A percentile compares a stretch with the other conserved stretches of the same genome.
phyloP scores from a whole-genome alignment of 92 coral and sea anemone genomes.

The Phenganax subtilis region DNA sequence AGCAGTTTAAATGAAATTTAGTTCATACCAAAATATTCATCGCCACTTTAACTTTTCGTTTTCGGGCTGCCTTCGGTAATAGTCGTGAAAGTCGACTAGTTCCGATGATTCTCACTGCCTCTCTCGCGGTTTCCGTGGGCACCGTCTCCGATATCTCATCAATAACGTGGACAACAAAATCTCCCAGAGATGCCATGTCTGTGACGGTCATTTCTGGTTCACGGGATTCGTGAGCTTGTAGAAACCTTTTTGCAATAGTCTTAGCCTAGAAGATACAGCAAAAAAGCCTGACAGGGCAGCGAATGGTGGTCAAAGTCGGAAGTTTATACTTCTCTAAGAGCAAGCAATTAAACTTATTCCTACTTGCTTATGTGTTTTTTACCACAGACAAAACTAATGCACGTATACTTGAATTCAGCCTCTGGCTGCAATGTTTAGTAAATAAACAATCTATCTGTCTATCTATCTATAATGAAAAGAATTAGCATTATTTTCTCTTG shows the following conservation, averaged over 20 bases:
- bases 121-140: conserved; percentile 45
- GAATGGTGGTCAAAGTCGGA: not conserved
- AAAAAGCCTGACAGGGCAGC: not conserved
- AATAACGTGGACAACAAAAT: conserved; percentile 49
- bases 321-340: too few relatives aligned
- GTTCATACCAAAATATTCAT: conserved; percentile 56
- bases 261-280: not conserved
- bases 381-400: too few relatives aligned
- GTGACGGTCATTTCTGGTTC: conserved; percentile 28
- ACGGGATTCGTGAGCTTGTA: conserved; percentile 15
- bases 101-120: conserved; percentile 65
- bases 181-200: conserved; percentile 55
- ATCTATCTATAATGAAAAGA: too few relatives aligned
- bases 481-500: too few relatives aligned
- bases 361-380: too few relatives aligned
- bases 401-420: too few relatives aligned
- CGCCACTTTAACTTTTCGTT: conserved; percentile 40
- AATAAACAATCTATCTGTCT: too few relatives aligned
- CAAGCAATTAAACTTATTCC: too few relatives aligned
- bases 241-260: conserved; percentile 9
- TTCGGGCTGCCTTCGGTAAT: conserved; percentile 47
- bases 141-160: conserved; percentile 44
- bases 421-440: too few relatives aligned
- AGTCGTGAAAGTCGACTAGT: conserved; percentile 33
- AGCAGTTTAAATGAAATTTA: not conserved